Base-by-base conservation (phyloP, 2,113 vertebrate species). In the Chlorodrepanis virens region DNA sequence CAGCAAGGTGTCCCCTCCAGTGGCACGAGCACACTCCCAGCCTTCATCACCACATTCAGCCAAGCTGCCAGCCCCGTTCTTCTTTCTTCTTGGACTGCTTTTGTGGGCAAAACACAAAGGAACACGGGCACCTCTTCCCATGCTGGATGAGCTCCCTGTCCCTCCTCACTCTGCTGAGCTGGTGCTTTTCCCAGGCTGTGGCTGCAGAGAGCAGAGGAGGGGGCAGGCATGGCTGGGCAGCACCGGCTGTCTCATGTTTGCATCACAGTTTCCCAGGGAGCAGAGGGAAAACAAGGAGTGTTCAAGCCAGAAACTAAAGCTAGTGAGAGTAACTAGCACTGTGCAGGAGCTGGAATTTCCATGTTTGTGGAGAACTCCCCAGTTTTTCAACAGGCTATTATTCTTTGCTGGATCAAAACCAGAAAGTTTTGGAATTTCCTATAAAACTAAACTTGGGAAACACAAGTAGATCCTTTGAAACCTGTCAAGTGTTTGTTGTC, bases 281-380 rank as follows among this genome's bases (percentile, higher is more conserved):
- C 40, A 72, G 57, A 56, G 59, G 31, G 44, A 80, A 83, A 83
- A 5, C 67, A 35, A 39, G 18, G 64, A 70, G 13, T 2, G 3
- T 21, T 39, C 54, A 59, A 68, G 40, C 31, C 53, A 87, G 64
- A 90, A 83, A 42, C 27, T 69, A 25, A 49, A 94, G 35, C 33
- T 33, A 33, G 31, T 49, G 77, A 81, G 35, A 75, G 68, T 52
- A 81, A 40, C 20, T 16, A 59, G 72, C 5, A 1, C 77, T 39
- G 69, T 3, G 60, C 56, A 39, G 69, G 69, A 94, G 52, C 29
- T 92, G 77, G 85, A 92, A 82, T 89, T 95, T 94, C 77, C 56
- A 63, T 76, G 86, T 79, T 65, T 2, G 1, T 9, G 28, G 89
- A 89, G 93, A 96, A 94, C 91, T 89, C 80, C 94, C 93, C 14